A percentile compares a stretch with the other conserved stretches of the same genome.
phyloP scores from a whole-genome alignment of 2,797 vertebrate genomes.

The Limnodromus scolopaceus region DNA sequence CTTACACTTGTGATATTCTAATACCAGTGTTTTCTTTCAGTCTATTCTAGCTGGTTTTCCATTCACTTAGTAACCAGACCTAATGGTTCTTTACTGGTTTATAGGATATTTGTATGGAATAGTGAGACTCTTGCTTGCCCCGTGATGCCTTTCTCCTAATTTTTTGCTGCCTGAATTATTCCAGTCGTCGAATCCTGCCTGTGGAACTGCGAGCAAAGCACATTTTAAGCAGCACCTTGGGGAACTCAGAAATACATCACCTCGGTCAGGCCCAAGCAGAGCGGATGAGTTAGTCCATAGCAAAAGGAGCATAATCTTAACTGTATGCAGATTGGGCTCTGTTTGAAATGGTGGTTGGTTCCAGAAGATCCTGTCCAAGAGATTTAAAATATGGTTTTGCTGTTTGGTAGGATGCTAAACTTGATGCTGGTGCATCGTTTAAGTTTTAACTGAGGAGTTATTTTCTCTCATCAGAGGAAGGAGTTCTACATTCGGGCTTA shows the following conservation, averaged over 20 bases:
- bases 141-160: not conserved
- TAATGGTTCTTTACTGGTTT: not conserved
- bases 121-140: not conserved
- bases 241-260: not conserved
- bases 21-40: not conserved
- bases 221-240: not conserved
- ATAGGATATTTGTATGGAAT: not conserved
- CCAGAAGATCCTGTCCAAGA: not conserved
- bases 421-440: not conserved
- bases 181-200: not conserved
- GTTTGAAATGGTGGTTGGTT: not conserved
- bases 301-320: not conserved
- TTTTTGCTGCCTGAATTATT: slow-evolving; percentile 11
- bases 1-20: not conserved
- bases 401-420: not conserved
- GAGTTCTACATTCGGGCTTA: not conserved
- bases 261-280: not conserved
- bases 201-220: not conserved
- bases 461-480: not conserved
- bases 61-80: not conserved
- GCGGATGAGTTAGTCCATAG: not conserved
- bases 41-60: not conserved
- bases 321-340: fast-evolving
- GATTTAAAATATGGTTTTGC: not conserved
- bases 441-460: not conserved